These are phyloP conservation scores for Aythya baeri DNA, from an alignment of 2,113 vertebrate genomes.

Conservation along the genomic window DNA sequence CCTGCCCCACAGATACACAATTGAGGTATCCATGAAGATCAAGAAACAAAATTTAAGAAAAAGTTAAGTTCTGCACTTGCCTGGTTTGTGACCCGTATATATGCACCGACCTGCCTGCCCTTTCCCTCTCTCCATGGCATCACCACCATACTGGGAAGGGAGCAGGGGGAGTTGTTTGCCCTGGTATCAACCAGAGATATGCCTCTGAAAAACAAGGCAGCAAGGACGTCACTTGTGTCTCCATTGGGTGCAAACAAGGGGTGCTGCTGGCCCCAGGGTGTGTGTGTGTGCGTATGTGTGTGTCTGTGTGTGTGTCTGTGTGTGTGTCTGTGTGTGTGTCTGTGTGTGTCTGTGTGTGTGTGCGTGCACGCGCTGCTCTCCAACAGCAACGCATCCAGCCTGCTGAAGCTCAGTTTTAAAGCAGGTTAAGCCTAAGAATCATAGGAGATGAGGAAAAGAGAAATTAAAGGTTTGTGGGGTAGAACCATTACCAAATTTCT, in stretches of 20 bases:
- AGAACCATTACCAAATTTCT: neutral
- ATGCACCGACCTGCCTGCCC: accelerated
- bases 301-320: too few relatives aligned
- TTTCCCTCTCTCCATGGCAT: neutral
- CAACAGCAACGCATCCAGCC: neutral
- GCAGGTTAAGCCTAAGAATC: neutral
- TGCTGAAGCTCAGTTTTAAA: too few relatives aligned
- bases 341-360: too few relatives aligned
- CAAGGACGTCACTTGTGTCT: neutral
- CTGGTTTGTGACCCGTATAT: neutral
- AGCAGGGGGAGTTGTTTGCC: accelerated
- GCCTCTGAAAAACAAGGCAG: neutral
- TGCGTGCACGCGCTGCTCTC: neutral
- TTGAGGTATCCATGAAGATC: neutral
- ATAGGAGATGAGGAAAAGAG: neutral
- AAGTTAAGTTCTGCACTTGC: neutral
- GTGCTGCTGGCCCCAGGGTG: too few relatives aligned
- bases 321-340: too few relatives aligned
- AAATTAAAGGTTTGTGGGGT: neutral
- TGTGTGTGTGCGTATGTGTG: too few relatives aligned
- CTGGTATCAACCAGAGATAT: accelerated
- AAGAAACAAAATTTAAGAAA: neutral
- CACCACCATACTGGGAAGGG: neutral
- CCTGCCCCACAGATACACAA: neutral
- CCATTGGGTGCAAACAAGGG: accelerated